Conservation (phyloP, 1,140 invertebrate genomes). For the Heliothis subflexa region DNA sequence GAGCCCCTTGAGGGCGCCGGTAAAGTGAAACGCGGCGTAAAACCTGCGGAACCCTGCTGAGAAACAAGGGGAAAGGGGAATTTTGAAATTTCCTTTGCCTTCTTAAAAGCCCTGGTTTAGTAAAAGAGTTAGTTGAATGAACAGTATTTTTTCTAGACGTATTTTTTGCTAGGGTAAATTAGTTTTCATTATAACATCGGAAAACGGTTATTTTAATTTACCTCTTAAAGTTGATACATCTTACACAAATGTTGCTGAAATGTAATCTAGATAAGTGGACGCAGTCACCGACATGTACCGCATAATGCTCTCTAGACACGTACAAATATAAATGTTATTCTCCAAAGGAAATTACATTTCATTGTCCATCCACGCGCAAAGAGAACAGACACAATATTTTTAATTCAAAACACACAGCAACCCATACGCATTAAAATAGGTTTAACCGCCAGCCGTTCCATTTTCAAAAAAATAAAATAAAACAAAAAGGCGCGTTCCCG, state of each 20-base stretch:
- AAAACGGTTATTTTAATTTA: not conserved
- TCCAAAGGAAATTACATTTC: conserved; percentile 82
- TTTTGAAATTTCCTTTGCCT: conserved; percentile 32
- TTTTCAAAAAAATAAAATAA: conserved; percentile 83
- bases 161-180: not conserved
- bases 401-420: conserved; percentile 82
- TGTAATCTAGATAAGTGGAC: not conserved
- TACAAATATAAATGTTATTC: conserved; percentile 46
- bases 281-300: not conserved
- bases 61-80: conserved; percentile 69
- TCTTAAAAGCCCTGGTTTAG: conserved; percentile 35
- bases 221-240: not conserved
- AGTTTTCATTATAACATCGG: not conserved
- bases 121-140: conserved; percentile 35
- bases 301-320: conserved; percentile 30
- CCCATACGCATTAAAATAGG: conserved; percentile 85
- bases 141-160: not conserved
- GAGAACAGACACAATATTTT: conserved; percentile 73
- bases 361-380: conserved; percentile 73
- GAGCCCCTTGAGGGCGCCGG: conserved; percentile 67
- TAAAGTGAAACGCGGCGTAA: conserved; percentile 80
- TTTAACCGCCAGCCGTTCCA: conserved; percentile 83
- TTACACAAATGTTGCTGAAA: not conserved
- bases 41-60: conserved; percentile 69
- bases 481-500: conserved; percentile 82